Base-by-base conservation (phyloP, 2,113 vertebrate genomes). In the Chaetorhynchus papuensis region DNA sequence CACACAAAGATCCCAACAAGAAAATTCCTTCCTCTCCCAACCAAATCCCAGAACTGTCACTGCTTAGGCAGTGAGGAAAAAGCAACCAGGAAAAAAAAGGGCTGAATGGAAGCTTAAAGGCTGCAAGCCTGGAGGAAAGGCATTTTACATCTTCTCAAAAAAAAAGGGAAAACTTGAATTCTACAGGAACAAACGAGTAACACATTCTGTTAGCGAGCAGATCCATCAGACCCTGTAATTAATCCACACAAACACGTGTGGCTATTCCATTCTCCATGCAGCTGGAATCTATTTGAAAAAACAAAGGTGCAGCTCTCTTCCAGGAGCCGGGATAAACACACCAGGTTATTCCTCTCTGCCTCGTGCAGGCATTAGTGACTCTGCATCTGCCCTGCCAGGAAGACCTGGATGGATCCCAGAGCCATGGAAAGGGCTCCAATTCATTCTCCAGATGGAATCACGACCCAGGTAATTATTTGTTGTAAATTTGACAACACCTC, bases 401-500 rank as follows among this genome's bases (percentile, higher is more conserved):
- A n/a, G 78, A 69, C 3, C 88, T 83, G 89, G 37, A 57, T 52
- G 54, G 13, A 66, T 24, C 83, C 19, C 75, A 60, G 54, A 47
- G 71, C 79, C 27, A 4, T 1, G 39, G 18, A 77, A 80, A 82
- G 74, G 54, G 69, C 76, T 60, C 79, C 70, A 30, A 81, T 11
- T 23, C 54, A 6, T 89, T 66, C 28, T 52, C 83, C 93, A 95
- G 89, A 66, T 60, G 80, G 64, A 86, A 89, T 10, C 63, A 13
- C 31, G 3, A 14, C 12, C 69, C 52, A 18, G 42, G 42, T 39
- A 54, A 83, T 74, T 92, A 70, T 89, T 93, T 65, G 76, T 76
- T 90, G 74, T 88, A 93, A 93, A 87, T 91, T 96, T 91, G 85
- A 94, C 95, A 95, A 42, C 87, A 96, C 89, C 72, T 94, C 88